Evolutionary conservation across 2,797 vertebrate genomes (phyloP), one percentile per base, ranked within the genome.

Genomic region (Luscinia megarhynchos): DNA sequence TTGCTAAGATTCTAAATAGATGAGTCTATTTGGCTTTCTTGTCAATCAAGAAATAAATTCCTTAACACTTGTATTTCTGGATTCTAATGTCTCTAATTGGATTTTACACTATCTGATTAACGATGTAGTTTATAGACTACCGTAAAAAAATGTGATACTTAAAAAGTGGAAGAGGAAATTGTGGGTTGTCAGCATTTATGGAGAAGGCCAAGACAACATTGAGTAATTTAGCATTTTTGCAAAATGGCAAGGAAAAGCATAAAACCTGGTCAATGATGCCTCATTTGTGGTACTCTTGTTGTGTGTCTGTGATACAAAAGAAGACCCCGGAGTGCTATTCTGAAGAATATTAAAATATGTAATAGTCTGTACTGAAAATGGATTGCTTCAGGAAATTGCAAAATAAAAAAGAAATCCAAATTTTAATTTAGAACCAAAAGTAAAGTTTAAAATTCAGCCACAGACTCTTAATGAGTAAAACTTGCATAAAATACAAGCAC

Each of bases 21-120:
- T 97, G 97, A 97, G 96, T 98, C 97, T 98, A 98, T 98, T 98
- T 98, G 98, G 97, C 95, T 98, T 98, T 97, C 97, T 98, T 98
- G 98, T 98, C 98, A 98, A 98, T 98, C 98, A 98, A 98, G 97
- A 98, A 98, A 98, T 97, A 98, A 97, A 98, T 98, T 98, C 97
- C 97, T 98, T 98, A 98, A 98, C 98, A 98, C 97, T 98, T 98
- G 98, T 98, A 97, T 98, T 98, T 98, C 98, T 98, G 97, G 97
- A 98, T 98, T 98, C 97, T 98, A 97, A 98, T 98, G 97, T 95
- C 95, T 98, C 96, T 98, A 98, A 98, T 98, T 98, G 97, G 97
- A 98, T 98, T 98, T 98, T 98, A 98, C 97, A 98, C 97, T 98
- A 98, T 98, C 97, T 97, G 97, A 98, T 98, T 98, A 98, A 98